These are phyloP conservation scores for Agonopterix heracliana DNA, from an alignment of 2,888 invertebrate species.

Conservation along the genomic window DNA sequence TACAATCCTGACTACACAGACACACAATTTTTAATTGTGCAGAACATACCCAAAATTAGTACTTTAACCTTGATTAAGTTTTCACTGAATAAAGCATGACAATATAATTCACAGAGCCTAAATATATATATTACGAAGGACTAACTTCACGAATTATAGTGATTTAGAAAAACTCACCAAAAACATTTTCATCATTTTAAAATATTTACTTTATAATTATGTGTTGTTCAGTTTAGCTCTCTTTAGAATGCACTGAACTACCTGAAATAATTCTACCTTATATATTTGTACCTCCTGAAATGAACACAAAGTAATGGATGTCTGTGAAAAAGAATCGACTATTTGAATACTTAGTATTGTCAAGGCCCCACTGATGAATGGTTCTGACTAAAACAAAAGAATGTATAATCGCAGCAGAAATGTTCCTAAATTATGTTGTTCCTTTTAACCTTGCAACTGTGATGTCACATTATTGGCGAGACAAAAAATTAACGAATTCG, in stretches of 20 bases:
- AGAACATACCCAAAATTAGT: too few relatives aligned
- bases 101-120: too few relatives aligned
- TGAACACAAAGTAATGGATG: constrained; percentile 37
- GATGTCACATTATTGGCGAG: constrained; percentile 9
- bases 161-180: constrained; percentile 29
- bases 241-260: constrained; percentile 32
- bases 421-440: constrained; percentile 16
- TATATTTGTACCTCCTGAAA: constrained; percentile 48
- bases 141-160: not conserved
- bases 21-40: too few relatives aligned
- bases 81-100: too few relatives aligned
- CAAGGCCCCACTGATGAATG: constrained; percentile 50
- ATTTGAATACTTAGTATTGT: constrained; percentile 36
- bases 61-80: too few relatives aligned
- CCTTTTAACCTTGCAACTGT: constrained; percentile 23
- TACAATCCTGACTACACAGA: too few relatives aligned
- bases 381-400: constrained; percentile 58
- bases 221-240: constrained; percentile 24
- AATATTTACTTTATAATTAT: constrained; percentile 13
- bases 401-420: constrained; percentile 46
- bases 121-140: too few relatives aligned
- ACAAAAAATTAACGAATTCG: constrained; percentile 18
- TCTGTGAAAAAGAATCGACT: constrained; percentile 41
- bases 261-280: constrained; percentile 39
- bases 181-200: constrained; percentile 32